Conservation (phyloP, 1,140 invertebrate species). For the Nilaparvata lugens region DNA sequence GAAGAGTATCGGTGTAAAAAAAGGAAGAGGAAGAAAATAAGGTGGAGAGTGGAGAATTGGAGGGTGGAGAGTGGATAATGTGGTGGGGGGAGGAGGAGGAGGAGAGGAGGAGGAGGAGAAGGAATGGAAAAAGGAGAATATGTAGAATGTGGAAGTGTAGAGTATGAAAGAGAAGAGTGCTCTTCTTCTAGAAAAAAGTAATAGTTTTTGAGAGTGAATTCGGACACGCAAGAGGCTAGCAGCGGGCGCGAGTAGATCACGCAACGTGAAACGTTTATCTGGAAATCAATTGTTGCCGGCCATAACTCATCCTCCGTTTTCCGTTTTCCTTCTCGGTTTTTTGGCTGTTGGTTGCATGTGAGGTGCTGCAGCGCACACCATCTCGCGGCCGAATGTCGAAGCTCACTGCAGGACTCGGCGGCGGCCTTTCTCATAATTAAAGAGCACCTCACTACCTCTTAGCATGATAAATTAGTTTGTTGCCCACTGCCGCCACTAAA, state of each 20-base stretch:
- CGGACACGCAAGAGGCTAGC: not conserved
- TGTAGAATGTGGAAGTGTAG: too few relatives aligned
- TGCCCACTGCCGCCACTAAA: constrained; percentile 3
- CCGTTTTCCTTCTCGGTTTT: too few relatives aligned
- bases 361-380: not conserved
- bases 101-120: too few relatives aligned
- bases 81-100: too few relatives aligned
- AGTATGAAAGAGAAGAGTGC: too few relatives aligned
- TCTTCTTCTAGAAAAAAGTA: too few relatives aligned
- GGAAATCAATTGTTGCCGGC: constrained; percentile 3
- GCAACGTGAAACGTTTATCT: constrained; percentile 2
- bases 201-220: not conserved
- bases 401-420: not conserved
- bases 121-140: too few relatives aligned
- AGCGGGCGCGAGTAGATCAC: not conserved
- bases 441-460: constrained; percentile 8
- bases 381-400: not conserved
- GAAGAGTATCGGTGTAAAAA: too few relatives aligned
- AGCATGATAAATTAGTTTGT: constrained; percentile 12
- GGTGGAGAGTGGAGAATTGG: too few relatives aligned
- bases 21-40: too few relatives aligned
- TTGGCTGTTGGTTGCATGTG: too few relatives aligned
- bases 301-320: not conserved
- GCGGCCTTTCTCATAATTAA: constrained; percentile 4
- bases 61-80: too few relatives aligned